Evolutionary conservation across 1,140 invertebrate species (phyloP), one percentile per base, ranked within the genome.

Genomic region (Colletes latitarsis): DNA sequence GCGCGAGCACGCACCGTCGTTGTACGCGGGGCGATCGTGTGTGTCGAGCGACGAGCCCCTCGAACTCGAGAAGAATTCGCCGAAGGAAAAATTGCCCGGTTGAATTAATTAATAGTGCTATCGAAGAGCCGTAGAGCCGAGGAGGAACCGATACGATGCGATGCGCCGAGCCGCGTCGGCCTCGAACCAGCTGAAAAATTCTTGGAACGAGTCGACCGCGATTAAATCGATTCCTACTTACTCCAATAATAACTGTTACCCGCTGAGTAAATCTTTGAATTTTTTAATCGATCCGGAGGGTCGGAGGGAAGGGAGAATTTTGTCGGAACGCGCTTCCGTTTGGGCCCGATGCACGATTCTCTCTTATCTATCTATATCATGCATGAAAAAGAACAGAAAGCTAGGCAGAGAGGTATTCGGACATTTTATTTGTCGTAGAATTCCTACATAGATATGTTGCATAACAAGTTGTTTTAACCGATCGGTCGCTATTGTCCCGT

Each of bases 51-150:
- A 43, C 67, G 72, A 17, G 55, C 53, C 64, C 17, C n/a, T 43
- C 46, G 53, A 74, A 43, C 17, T 63, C 68, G 21, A 8, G 68
- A 63, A 64, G 49, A 62, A 73, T 77, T 68, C 68, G 53, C 52
- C 58, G 77, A 77, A 57, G 69, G 77, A 81, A 84, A 84, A 85
- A 84, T 84, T 72, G 52, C 10, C 55, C 69, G 77, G 52, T 55
- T 60, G 69, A 69, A 71, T 74, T 81, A 78, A 78, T 78, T 78
- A 78, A 78, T 73, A 78, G 77, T 17, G 77, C 58, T 78, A 78
- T 78, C 77, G 58, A 15, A 30, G 49, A 21, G 17, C 39, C 58
- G 77, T 64, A 55, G 77, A 78, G 69, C 2, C 58, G 21, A 30
- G 1, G 43, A 17, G 14, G 21, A 4, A 19, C 4, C 12, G 30